Evolutionary conservation across 2,797 vertebrate genomes (phyloP).

Genomic region (Muscicapa comitata): DNA sequence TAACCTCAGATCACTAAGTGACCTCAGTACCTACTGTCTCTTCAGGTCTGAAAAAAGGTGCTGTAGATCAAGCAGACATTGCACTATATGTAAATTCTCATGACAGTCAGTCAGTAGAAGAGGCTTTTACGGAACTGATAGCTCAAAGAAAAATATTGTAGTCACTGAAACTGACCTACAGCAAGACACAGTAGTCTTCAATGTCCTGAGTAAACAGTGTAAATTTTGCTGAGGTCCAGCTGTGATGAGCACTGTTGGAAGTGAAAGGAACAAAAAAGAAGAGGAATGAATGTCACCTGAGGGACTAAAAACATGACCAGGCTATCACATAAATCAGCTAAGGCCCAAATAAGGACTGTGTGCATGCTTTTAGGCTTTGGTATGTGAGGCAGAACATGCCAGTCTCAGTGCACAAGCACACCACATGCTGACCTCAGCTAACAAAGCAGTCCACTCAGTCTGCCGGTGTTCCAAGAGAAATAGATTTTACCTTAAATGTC

Average conservation of each 20-base stretch:
- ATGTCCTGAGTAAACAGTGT: neutral
- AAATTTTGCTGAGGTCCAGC: neutral
- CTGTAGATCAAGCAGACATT: neutral
- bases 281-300: neutral
- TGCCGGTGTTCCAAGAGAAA: neutral
- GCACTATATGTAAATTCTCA: neutral
- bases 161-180: neutral
- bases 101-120: neutral
- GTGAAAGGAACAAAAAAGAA: neutral
- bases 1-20: neutral
- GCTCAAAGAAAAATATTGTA: neutral
- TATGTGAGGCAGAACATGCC: neutral
- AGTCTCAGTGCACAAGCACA: neutral
- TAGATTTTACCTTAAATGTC: neutral
- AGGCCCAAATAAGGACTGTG: neutral
- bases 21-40: neutral
- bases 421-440: neutral
- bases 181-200: neutral
- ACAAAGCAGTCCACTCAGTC: neutral
- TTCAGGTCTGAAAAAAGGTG: neutral
- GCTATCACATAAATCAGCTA: neutral
- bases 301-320: neutral
- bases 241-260: neutral
- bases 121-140: neutral
- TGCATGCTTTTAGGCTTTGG: neutral